Evolutionary conservation across 2,113 vertebrate species (phyloP).

Genomic region (Laticauda laticaudata): DNA sequence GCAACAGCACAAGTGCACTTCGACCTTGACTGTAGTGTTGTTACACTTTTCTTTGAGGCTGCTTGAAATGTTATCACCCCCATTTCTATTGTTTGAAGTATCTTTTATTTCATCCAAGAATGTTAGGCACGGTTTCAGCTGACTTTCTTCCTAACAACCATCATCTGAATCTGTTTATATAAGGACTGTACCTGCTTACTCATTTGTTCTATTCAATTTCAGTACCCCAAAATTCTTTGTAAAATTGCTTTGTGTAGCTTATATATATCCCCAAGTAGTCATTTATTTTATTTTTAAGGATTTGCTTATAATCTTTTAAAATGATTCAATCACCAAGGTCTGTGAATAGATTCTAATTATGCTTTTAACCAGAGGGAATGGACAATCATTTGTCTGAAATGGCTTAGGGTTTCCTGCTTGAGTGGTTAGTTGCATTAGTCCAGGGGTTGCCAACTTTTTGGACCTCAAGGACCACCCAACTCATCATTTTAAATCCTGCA

Average conservation of each 20-base stretch:
- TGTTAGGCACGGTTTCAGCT: neutral
- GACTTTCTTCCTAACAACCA: neutral
- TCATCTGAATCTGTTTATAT: neutral
- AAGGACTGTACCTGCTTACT: neutral
- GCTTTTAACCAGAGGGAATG: neutral
- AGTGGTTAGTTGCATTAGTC: too few relatives aligned
- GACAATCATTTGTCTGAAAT: too few relatives aligned
- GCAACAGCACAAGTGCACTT: too few relatives aligned
- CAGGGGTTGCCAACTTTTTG: too few relatives aligned
- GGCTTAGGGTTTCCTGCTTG: too few relatives aligned
- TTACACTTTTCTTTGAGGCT: neutral
- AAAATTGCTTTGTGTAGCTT: neutral
- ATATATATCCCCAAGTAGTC: neutral
- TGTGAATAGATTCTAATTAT: neutral
- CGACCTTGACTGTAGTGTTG: neutral
- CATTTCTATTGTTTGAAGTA: neutral
- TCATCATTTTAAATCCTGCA: too few relatives aligned
- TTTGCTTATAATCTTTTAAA: neutral
- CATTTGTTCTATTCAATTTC: neutral
- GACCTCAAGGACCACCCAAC: too few relatives aligned
- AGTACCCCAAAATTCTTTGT: neutral
- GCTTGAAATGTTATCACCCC: neutral
- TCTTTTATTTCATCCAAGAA: neutral
- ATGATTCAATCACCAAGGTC: neutral
- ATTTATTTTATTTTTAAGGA: neutral